Conservation (phyloP, 2,797 vertebrate species). For the Enteromius thamalakanensis region DNA sequence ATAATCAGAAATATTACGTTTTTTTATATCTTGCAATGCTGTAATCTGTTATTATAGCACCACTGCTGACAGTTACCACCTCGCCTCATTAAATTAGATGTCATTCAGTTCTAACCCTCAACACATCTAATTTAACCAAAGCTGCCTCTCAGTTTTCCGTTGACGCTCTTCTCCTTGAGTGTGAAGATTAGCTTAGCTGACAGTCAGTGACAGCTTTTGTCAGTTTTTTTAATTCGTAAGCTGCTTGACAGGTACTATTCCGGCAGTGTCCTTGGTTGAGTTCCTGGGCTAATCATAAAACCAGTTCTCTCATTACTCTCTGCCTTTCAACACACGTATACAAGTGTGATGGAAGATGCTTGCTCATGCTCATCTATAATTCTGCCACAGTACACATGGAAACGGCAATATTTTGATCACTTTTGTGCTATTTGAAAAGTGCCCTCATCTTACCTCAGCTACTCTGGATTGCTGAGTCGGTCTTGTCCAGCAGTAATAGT, state of each 20-base stretch:
- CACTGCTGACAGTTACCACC: conserved; percentile 18
- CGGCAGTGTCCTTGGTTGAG: not conserved
- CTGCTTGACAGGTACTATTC: conserved; percentile 36
- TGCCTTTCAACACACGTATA: conserved; percentile 16
- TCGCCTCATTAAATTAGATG: conserved; percentile 40
- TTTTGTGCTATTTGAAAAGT: not conserved
- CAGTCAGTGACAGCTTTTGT: conserved; percentile 39
- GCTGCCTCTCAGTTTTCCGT: conserved; percentile 32
- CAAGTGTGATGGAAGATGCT: conserved; percentile 17
- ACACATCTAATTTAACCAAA: conserved; percentile 42
- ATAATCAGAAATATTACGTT: not conserved
- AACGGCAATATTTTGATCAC: conserved; percentile 28
- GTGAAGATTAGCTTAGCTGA: conserved; percentile 45
- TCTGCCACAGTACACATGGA: conserved; percentile 9
- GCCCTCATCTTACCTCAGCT: not conserved
- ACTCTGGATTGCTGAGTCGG: not conserved
- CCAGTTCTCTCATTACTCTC: conserved; percentile 33
- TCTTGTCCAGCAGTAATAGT: not conserved
- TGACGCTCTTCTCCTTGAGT: not conserved
- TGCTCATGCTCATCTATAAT: not conserved
- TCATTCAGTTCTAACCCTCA: conserved; percentile 24
- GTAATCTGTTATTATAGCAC: not conserved
- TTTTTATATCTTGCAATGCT: conserved; percentile 8
- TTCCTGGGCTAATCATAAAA: conserved; percentile 29
- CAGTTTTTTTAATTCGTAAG: conserved; percentile 34